Evolutionary conservation across 2,888 invertebrate species (phyloP).

Genomic region (Chymomyza fuscimana): DNA sequence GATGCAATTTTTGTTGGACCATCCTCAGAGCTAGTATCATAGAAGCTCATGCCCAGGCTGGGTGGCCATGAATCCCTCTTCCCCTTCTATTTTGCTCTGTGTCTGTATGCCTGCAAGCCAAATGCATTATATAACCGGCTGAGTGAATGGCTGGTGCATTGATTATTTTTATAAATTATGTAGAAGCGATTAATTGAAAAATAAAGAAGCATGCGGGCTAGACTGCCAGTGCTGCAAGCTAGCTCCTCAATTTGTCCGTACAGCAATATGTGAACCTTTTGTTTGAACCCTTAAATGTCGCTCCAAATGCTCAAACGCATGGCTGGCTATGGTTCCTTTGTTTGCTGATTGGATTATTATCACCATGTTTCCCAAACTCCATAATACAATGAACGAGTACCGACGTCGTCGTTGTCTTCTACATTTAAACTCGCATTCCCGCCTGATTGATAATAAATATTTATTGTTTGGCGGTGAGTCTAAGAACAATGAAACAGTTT

Average conservation of each 20-base stretch:
- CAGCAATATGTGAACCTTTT: neutral
- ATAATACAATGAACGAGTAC: neutral
- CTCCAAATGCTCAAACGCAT: neutral
- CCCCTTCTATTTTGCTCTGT: neutral
- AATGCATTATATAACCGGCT: constrained; percentile 6
- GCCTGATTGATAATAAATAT: constrained; percentile 6
- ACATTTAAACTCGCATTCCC: neutral
- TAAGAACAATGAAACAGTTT: neutral
- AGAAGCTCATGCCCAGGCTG: neutral
- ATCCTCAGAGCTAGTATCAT: neutral
- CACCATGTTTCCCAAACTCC: neutral
- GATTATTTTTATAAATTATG: constrained; percentile 9
- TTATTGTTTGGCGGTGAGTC: neutral
- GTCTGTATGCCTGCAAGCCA: neutral
- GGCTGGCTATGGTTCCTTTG: constrained; percentile 1
- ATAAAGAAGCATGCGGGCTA: constrained; percentile 7
- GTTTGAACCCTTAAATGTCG: constrained; percentile 3
- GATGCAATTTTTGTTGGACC: constrained; percentile 14
- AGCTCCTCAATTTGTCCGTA: neutral
- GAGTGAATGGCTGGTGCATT: constrained; percentile 7
- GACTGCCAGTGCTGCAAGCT: neutral
- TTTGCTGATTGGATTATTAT: constrained; percentile 5
- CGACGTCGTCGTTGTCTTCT: neutral
- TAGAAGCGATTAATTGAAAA: constrained; percentile 11
- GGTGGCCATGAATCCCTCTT: neutral